Evolutionary conservation across 2,888 invertebrate genomes (phyloP), one percentile per base, ranked within the genome.

Genomic region (Apodemia hepburni): DNA sequence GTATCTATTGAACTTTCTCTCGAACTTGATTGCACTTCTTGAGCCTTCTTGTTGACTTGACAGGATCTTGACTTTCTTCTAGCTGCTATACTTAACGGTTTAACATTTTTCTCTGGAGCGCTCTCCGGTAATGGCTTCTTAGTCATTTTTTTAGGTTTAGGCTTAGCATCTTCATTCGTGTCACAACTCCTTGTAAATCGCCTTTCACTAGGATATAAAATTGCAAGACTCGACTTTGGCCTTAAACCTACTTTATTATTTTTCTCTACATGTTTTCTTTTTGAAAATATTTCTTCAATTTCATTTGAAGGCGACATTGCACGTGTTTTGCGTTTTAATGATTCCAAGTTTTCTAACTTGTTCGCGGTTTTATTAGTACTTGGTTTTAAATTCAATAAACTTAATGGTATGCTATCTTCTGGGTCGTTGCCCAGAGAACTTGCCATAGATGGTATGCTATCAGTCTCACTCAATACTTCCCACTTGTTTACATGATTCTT

Each of bases 241-340:
- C 91, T 77, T 17, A 89, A 71, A 18, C 73, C 79, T 15, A 80
- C 73, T 80, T 88, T 90, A 47, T 73, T 73, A 59, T 76, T 80
- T 65, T 81, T 86, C 62, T 90, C 89, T 1, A 85, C 76, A 3
- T 80, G 71, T 71, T 88, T 88, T 59, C 88, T 79, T 67, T 92
- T 92, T 1, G 89, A 86, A 71, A 87, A 86, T 77, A 89, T 87
- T 75, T 89, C 89, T 75, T 93, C 93, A 45, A 93, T 89, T 80
- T 93, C 93, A 70, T 93, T 92, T 12, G 93, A 92, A 1, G 93
- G 93, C 38, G 93, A 93, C 69, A 92, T 78, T 27, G 93, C 93
- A 66, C 93, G 81, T 12, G 93, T 84, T 71, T 92, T 92, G 59
- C 93, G 85, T 77, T 93, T 93, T n/a, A 88, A 74, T 69, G 85